Evolutionary conservation across 2,113 vertebrate genomes (phyloP).

Genomic region (Cnemophilus loriae): DNA sequence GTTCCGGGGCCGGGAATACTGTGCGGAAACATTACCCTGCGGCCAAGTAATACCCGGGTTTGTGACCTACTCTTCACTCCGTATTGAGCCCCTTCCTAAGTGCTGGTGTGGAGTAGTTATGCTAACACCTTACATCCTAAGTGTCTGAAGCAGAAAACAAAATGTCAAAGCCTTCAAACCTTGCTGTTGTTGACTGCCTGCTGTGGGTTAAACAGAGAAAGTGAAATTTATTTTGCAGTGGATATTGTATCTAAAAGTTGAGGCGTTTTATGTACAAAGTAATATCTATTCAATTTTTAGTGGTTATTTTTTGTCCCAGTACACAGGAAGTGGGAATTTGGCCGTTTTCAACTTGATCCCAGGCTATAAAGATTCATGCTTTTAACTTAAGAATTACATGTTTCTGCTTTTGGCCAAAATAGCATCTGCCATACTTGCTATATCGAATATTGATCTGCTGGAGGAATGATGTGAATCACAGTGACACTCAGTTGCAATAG

Average conservation of each 20-base stretch:
- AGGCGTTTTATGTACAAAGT: background rate
- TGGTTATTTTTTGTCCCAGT: background rate
- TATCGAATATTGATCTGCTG: background rate
- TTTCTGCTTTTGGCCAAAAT: background rate
- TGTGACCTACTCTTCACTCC: background rate
- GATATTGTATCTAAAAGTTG: background rate
- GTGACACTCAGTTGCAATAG: background rate
- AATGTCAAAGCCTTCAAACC: background rate
- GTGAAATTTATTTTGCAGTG: background rate
- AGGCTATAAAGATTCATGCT: background rate
- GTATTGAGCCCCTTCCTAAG: background rate
- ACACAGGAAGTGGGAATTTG: background rate
- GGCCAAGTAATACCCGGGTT: background rate
- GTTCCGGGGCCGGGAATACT: background rate
- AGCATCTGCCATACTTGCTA: background rate
- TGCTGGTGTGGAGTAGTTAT: background rate
- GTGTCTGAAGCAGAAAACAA: background rate
- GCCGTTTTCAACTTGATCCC: background rate
- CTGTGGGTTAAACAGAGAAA: background rate
- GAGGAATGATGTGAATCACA: background rate
- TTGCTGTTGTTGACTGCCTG: background rate
- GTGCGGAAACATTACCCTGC: background rate
- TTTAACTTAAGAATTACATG: background rate
- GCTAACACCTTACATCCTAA: background rate
- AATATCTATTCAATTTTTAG: background rate